These are phyloP conservation scores for Anoura caudifer DNA, from an alignment of 2,113 vertebrate genomes.

Conservation along the genomic window DNA sequence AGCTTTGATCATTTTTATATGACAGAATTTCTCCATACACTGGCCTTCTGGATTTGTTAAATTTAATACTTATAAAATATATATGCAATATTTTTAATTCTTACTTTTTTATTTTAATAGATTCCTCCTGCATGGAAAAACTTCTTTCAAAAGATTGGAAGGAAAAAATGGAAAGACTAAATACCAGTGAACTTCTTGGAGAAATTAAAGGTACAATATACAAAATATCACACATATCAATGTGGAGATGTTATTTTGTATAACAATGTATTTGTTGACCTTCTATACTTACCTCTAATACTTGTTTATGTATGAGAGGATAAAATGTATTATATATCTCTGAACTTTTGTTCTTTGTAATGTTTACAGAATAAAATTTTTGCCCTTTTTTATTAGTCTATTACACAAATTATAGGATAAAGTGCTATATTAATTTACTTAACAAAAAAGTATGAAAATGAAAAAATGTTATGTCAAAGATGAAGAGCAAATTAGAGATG, in stretches of 20 bases:
- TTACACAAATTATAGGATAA: not conserved
- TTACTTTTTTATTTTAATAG: constrained; percentile 77
- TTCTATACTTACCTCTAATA: not conserved
- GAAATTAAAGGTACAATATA: constrained; percentile 95
- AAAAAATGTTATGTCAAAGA: not conserved
- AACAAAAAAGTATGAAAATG: not conserved
- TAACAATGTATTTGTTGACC: not conserved
- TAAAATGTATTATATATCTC: not conserved
- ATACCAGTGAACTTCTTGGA: constrained; percentile 95
- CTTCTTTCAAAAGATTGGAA: constrained; percentile 99
- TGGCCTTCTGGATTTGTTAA: constrained; percentile 61
- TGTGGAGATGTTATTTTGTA: not conserved
- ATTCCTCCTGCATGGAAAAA: constrained; percentile 97
- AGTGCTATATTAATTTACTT: constrained; percentile 9
- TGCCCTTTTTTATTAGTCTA: not conserved
- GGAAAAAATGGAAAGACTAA: constrained; percentile 99
- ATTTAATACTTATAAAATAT: constrained; percentile 32
- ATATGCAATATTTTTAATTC: constrained; percentile 13
- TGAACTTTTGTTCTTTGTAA: constrained; percentile 7
- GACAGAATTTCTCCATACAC: constrained; percentile 64
- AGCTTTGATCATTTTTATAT: constrained; percentile 65
- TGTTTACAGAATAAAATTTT: not conserved
- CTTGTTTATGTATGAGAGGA: not conserved
- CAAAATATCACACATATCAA: constrained; percentile 44
- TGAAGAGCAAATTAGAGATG: not conserved